Base-by-base conservation (phyloP, 1,140 invertebrate species). In the Theocolax elegans region DNA sequence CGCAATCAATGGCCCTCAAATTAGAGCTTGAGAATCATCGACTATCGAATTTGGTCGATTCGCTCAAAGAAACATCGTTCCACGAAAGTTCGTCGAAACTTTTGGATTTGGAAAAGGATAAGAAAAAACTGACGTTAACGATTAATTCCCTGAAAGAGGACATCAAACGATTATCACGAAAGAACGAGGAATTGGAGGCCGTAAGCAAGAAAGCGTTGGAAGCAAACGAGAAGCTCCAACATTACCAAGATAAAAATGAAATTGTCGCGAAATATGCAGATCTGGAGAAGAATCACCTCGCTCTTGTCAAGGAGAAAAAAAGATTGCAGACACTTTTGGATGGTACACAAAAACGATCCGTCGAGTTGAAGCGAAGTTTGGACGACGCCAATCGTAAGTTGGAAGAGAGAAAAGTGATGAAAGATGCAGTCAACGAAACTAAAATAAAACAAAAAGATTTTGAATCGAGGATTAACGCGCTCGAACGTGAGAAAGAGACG, bases 11-110 rank as follows among this genome's bases (percentile, higher is more conserved):
- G 3, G 44, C 58, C 19, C 38, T 73, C 1, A 59, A 73, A 17
- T 48, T 69, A 1, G 67, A 73, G 17, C 21, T 69, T 15, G 72
- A 69, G 25, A 69, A 73, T 44, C 40, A 49, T 15, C 53, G 51
- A 7, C 31, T 72, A 0, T 51, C 58, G 0, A 42, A 10, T 6
- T 27, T 68, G 1, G 29, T 68, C 0, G 58, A 68, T 12, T 51
- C 48, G 1, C 31, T 68, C 9, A 68, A 60, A n/a, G 66, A 68
- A 46, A n/a, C 23, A 1, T 48, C 38, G 1, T 23, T 49, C 4
- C 44, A 38, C 1, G 53, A 58, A 15, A 35, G 13, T 15, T n/a
- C 27, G 12, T 23, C 17, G 6, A 58, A 58, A 23, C 25, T 67
- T 21, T 2, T 58, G 13, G 38, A 56, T n/a, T 8, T 44, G 2